Base-by-base conservation (phyloP, 1,140 invertebrate species). In the Aradophagus sp. region DNA sequence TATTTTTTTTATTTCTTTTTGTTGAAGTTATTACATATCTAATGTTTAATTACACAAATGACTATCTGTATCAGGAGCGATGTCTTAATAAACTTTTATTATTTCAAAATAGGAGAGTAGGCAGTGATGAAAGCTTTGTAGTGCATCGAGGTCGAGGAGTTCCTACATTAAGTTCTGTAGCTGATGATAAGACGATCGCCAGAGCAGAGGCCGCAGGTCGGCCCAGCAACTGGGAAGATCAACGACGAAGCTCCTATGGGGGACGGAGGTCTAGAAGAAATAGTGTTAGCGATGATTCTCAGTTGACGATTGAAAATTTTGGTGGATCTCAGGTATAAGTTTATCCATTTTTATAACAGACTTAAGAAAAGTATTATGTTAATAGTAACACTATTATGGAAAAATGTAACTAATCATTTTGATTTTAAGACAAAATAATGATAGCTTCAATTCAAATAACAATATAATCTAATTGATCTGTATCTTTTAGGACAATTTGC, bases 281-380 rank as follows among this genome's bases (percentile, higher is more conserved):
- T 79, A 96, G 94, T 32, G 88, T 94, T 36, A 91, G 92, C 27
- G 95, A 96, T 77, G 94, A 96, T 77, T 95, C 93, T 17, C 92
- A 95, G 82, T 84, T 97, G 59, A 96, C 94, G 0, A 92, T 96
- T 17, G 95, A 97, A 86, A 96, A 97, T 83, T 95, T 97, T 85
- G 94, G 95, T 17, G 95, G 93, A 36, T 93, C 90, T 73, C 93
- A 94, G 87, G 93, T 84, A 55, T 16, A n/a, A n/a, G n/a, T n/a
- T n/a, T n/a, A n/a, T n/a, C n/a, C n/a, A n/a, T 13, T 3, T 39
- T 23, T 19, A n/a, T n/a, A n/a, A n/a, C n/a, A n/a, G n/a, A n/a
- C n/a, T n/a, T n/a, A n/a, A n/a, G n/a, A n/a, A n/a, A n/a, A n/a
- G n/a, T n/a, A n/a, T n/a, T n/a, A n/a, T n/a, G n/a, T n/a, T n/a